These are phyloP conservation scores for Nomada lathburiana DNA, from an alignment of 2,888 invertebrate species.

Conservation along the genomic window DNA sequence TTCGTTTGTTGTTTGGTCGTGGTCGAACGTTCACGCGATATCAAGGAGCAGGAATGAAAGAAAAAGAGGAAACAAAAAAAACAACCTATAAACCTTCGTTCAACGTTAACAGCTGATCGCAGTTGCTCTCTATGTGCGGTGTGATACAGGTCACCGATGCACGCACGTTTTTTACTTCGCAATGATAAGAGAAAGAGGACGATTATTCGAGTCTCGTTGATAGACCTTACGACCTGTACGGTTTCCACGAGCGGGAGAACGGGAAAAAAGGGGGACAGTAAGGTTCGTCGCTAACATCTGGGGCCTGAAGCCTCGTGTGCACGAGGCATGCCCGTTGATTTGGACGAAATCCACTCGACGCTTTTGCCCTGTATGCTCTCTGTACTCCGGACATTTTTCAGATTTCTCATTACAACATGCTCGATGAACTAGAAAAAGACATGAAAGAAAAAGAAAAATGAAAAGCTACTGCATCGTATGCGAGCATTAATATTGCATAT, in stretches of 20 bases:
- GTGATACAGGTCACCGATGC: conserved; percentile 33
- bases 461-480: neutral
- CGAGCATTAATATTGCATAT: conserved; percentile 6
- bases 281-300: conserved; percentile 63
- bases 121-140: conserved; percentile 26
- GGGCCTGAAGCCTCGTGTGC: conserved; percentile 63
- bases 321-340: conserved; percentile 42
- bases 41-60: conserved; percentile 20
- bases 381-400: conserved; percentile 26
- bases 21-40: conserved; percentile 15
- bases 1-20: conserved; percentile 38
- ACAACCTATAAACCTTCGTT: conserved; percentile 57
- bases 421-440: neutral
- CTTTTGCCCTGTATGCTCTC: conserved; percentile 22
- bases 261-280: conserved; percentile 48
- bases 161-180: conserved; percentile 39
- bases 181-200: conserved; percentile 41
- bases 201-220: conserved; percentile 31
- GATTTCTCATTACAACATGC: neutral
- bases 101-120: conserved; percentile 71
- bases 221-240: conserved; percentile 59
- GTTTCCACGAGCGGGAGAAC: conserved; percentile 57
- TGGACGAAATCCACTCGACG: conserved; percentile 23
- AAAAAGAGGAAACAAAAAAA: conserved; percentile 1
- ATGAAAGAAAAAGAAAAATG: neutral